Conservation (phyloP, 1,140 invertebrate species). For the Rhagoletis zephyria region DNA sequence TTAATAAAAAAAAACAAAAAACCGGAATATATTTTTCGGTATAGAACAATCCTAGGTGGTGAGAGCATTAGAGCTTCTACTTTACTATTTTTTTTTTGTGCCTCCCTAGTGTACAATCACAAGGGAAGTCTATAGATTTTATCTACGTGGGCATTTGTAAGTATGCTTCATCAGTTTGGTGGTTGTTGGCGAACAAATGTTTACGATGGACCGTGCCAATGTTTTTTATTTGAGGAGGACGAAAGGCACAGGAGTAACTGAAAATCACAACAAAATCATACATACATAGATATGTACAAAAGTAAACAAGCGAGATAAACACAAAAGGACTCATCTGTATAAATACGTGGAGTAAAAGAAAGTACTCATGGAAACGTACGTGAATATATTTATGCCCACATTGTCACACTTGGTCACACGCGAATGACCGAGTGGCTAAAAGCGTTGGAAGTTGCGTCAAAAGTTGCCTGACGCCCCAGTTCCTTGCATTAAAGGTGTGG, state of each 20-base stretch:
- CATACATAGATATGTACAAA: too few species aligned
- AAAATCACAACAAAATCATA: constrained; percentile 22
- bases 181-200: background rate
- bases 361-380: background rate
- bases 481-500: background rate
- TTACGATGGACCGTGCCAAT: background rate
- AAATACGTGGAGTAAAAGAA: too few species aligned
- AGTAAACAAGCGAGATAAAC: too few species aligned
- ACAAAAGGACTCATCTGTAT: too few species aligned
- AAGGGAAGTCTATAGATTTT: background rate
- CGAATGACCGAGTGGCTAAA: background rate
- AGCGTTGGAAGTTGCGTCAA: background rate
- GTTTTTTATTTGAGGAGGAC: background rate
- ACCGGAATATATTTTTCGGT: too few species aligned
- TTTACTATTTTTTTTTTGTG: too few species aligned
- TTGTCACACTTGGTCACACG: constrained; percentile 31
- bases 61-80: too few species aligned
- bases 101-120: too few species aligned
- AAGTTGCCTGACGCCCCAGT: background rate
- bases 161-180: background rate
- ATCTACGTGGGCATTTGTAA: background rate
- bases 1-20: too few species aligned
- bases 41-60: too few species aligned
- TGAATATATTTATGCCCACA: background rate
- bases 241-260: background rate